Evolutionary conservation across 2,888 invertebrate genomes (phyloP).

Genomic region (Hyppa rectilinea): DNA sequence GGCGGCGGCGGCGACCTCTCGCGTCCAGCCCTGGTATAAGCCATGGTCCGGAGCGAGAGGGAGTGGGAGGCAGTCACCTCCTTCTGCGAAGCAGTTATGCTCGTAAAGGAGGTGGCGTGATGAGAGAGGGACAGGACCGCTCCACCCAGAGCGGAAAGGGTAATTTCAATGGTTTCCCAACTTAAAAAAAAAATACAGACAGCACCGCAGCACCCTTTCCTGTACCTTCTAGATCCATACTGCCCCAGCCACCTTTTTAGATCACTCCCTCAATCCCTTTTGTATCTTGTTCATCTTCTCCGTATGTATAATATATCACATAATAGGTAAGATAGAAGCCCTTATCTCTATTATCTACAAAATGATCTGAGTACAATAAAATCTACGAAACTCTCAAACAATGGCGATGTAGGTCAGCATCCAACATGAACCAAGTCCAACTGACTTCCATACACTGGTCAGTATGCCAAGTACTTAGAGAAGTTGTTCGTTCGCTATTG

Average conservation of each 20-base stretch:
- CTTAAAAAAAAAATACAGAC: no score
- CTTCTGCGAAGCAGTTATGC: no score
- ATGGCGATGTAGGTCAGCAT: constrained; percentile 39
- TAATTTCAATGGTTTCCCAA: no score
- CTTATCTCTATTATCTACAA: constrained; percentile 16
- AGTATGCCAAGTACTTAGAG: constrained; percentile 55
- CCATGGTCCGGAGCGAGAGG: no score
- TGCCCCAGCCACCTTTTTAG: neutral
- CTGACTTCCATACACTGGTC: neutral
- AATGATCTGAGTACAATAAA: constrained; percentile 24
- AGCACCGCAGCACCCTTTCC: neutral
- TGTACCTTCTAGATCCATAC: neutral
- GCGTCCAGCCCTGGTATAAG: no score
- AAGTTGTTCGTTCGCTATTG: constrained; percentile 23
- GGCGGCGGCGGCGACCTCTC: no score
- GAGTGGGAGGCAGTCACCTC: no score
- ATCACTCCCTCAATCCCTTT: neutral
- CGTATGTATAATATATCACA: neutral
- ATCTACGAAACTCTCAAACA: constrained; percentile 33
- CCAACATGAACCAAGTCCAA: neutral
- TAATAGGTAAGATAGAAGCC: neutral
- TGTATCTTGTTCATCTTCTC: neutral
- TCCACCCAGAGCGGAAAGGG: no score
- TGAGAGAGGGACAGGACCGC: no score
- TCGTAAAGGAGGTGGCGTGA: no score